Conservation (phyloP, 2,113 vertebrate species). For the Damaliscus lunatus region DNA sequence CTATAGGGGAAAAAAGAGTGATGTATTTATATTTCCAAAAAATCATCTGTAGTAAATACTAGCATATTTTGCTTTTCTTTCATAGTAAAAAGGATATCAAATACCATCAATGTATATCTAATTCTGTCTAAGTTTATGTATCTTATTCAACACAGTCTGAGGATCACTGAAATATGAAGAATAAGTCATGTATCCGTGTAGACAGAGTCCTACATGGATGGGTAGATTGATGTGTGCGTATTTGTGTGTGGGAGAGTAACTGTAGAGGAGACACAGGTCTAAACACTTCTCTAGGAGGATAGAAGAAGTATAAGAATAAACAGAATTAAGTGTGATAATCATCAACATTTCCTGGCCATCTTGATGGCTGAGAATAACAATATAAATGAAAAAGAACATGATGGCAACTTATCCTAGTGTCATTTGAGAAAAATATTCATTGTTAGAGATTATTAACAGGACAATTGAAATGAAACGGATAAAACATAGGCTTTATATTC, state of each 20-base stretch:
- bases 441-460: not conserved
- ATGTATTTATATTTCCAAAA: slow-evolving; percentile 22
- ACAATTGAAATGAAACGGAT: not conserved
- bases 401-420: not conserved
- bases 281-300: not conserved
- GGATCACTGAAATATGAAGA: not conserved
- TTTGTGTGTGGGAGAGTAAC: not conserved
- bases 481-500: not conserved
- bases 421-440: not conserved
- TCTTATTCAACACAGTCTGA: not conserved
- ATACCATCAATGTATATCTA: not conserved
- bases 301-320: not conserved
- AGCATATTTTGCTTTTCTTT: not conserved
- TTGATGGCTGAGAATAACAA: not conserved
- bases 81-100: not conserved
- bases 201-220: not conserved
- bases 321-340: not conserved
- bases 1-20: slow-evolving; percentile 71
- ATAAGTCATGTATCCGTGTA: not conserved
- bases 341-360: not conserved
- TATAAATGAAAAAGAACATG: not conserved
- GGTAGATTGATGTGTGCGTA: not conserved
- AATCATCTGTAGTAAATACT: not conserved
- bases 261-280: not conserved
- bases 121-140: not conserved